These are phyloP conservation scores for Alauda arvensis DNA, from an alignment of 2,797 vertebrate genomes.

Conservation along the genomic window DNA sequence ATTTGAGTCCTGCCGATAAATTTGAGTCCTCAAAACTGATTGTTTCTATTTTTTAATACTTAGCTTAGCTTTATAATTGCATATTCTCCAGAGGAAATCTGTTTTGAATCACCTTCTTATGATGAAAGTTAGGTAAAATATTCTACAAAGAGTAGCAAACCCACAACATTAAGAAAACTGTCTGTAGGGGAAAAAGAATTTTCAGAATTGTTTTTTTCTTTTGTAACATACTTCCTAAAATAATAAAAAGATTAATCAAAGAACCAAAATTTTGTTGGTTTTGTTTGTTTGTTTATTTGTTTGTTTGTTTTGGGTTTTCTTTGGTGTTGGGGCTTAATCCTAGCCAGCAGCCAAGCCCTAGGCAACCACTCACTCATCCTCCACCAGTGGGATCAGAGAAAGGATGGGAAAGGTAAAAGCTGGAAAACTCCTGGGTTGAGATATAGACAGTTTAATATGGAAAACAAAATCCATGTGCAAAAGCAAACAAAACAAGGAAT, in stretches of 20 bases:
- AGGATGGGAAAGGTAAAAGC: not conserved
- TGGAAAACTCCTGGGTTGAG: not conserved
- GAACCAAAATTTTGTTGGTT: not conserved
- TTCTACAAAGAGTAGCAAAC: not conserved
- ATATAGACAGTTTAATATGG: too few relatives aligned
- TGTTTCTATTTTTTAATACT: constrained; percentile 54
- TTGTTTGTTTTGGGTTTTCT: not conserved
- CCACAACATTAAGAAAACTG: not conserved
- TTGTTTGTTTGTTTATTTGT: not conserved
- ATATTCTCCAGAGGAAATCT: constrained; percentile 50
- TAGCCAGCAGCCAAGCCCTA: not conserved
- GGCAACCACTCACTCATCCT: not conserved
- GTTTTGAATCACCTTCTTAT: constrained; percentile 54
- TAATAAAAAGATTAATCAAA: not conserved
- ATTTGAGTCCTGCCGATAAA: constrained; percentile 51
- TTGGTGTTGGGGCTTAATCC: not conserved
- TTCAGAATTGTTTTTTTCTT: not conserved
- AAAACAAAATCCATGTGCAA: not conserved
- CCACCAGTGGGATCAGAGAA: not conserved
- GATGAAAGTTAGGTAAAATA: constrained; percentile 1
- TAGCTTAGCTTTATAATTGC: constrained; percentile 33
- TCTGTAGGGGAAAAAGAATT: not conserved
- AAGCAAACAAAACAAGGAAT: not conserved
- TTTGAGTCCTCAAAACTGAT: constrained; percentile 37
- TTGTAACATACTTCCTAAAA: not conserved